These are phyloP conservation scores for Polyodon spathula DNA, from an alignment of 2,113 vertebrate genomes.

Conservation along the genomic window DNA sequence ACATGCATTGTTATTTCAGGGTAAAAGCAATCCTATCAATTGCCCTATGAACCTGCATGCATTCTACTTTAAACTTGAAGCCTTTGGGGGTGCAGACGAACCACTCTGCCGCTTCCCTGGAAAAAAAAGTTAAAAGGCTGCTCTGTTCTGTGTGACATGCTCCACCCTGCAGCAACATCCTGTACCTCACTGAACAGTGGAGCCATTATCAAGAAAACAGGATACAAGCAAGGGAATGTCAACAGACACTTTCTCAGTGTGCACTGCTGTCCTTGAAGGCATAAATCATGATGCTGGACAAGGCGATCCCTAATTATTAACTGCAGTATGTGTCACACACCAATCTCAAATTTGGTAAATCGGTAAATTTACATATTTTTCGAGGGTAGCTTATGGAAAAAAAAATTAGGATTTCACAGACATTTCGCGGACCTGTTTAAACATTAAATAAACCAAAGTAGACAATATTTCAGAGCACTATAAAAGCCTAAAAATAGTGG, in stretches of 20 bases:
- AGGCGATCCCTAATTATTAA: slow-evolving; percentile 23
- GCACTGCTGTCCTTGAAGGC: slow-evolving; percentile 18
- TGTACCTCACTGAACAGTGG: background rate
- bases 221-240: slow-evolving; percentile 25
- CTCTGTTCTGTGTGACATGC: background rate
- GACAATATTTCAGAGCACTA: no score
- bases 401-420: no score
- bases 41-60: background rate
- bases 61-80: background rate
- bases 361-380: no score
- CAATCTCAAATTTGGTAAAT: no score
- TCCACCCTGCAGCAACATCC: background rate
- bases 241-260: slow-evolving; percentile 13
- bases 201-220: slow-evolving; percentile 22
- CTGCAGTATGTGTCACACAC: no score
- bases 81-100: background rate
- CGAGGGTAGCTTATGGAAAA: no score
- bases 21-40: no score
- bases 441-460: no score
- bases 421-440: no score
- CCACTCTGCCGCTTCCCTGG: background rate
- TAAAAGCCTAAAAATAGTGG: no score
- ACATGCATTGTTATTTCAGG: no score
- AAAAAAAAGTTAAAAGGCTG: background rate
- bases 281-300: slow-evolving; percentile 4